Conservation (phyloP, 1,140 invertebrate genomes). For the Drosophila biarmipes region DNA sequence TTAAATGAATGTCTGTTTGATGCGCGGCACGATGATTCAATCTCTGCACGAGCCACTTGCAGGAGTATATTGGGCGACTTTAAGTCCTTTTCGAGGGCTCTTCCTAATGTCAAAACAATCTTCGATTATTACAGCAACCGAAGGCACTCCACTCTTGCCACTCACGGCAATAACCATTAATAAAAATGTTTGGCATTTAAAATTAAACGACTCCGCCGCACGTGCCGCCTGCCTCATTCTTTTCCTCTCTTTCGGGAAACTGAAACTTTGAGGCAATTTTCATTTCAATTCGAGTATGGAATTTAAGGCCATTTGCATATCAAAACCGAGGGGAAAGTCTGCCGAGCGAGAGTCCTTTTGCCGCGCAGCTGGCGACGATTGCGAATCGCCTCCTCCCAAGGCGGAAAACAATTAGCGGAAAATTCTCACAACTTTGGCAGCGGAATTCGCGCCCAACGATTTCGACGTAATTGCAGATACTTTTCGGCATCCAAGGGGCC, state of each 20-base stretch:
- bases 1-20: constrained; percentile 52
- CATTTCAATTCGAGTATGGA: constrained; percentile 73
- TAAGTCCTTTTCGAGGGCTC: constrained; percentile 15
- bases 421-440: constrained; percentile 63
- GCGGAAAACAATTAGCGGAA: constrained; percentile 76
- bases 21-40: constrained; percentile 41
- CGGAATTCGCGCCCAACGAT: constrained; percentile 54
- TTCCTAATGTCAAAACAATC: constrained; percentile 67
- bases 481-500: constrained; percentile 34
- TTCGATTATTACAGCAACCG: constrained; percentile 64
- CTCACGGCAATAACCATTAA: constrained; percentile 80
- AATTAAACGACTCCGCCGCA: constrained; percentile 73
- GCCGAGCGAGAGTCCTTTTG: constrained; percentile 19
- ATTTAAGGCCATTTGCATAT: constrained; percentile 80
- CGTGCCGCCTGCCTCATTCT: constrained; percentile 35
- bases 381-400: constrained; percentile 7
- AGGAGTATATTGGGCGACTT: constrained; percentile 18
- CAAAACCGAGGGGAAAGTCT: constrained; percentile 63
- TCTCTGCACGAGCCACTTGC: constrained; percentile 10
- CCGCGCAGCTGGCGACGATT: constrained; percentile 67
- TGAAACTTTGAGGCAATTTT: constrained; percentile 76
- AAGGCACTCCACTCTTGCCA: constrained; percentile 46
- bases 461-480: constrained; percentile 77
- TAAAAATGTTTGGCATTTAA: constrained; percentile 81
- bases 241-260: constrained; percentile 28